Evolutionary conservation across 1,140 invertebrate genomes (phyloP).

Genomic region (Trichonephila inaurata): DNA sequence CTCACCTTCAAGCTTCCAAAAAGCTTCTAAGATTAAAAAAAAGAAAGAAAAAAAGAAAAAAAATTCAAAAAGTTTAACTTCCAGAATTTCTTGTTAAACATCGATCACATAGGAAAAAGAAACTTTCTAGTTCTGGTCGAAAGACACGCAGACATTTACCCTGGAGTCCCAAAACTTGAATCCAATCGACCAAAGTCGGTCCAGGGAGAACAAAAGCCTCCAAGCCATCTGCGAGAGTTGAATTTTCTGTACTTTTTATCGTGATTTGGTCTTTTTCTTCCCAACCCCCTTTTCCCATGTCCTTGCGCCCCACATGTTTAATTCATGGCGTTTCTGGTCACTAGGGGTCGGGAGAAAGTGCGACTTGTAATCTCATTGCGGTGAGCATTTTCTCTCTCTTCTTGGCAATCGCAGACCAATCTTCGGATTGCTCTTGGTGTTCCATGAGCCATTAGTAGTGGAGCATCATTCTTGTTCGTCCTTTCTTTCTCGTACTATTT

Average conservation of each 20-base stretch:
- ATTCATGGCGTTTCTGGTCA: conserved; percentile 74
- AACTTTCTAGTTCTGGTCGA: background rate
- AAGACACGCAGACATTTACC: conserved; percentile 64
- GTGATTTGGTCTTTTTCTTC: conserved; percentile 6
- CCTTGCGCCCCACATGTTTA: conserved; percentile 71
- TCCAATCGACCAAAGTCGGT: conserved; percentile 71
- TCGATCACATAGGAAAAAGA: conserved; percentile 43
- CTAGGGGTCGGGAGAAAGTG: conserved; percentile 70
- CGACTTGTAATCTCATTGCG: conserved; percentile 76
- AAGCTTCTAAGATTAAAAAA: background rate
- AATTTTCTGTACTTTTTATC: conserved; percentile 44
- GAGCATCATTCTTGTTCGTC: conserved; percentile 34
- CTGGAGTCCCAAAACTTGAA: conserved; percentile 60
- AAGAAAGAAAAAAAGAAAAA: background rate
- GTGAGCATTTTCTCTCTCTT: conserved; percentile 57
- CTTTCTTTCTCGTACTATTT: background rate
- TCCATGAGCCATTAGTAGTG: conserved; percentile 69
- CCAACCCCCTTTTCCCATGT: conserved; percentile 54
- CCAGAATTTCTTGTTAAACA: conserved; percentile 63
- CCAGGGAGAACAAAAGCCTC: conserved; percentile 38
- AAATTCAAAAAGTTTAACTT: conserved; percentile 35
- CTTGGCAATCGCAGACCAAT: conserved; percentile 64
- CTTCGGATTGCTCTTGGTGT: conserved; percentile 74
- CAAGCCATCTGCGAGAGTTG: conserved; percentile 49
- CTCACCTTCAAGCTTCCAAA: background rate